These are phyloP conservation scores for Brachionus paranguensis DNA, from an alignment of 1,140 invertebrate species.

Conservation along the genomic window DNA sequence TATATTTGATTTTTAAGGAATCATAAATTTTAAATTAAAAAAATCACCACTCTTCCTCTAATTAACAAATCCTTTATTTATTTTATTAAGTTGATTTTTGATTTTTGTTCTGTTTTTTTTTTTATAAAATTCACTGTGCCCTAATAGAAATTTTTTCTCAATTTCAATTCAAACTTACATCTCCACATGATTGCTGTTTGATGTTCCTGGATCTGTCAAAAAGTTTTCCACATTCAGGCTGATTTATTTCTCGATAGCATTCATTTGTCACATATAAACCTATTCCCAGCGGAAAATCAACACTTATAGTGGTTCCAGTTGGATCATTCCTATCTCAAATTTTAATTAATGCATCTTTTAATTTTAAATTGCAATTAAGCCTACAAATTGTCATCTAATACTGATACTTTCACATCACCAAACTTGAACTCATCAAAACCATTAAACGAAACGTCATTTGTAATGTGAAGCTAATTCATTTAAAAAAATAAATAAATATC, in stretches of 20 bases:
- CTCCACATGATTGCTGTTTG: constrained; percentile 12
- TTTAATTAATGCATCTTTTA: background rate
- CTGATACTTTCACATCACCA: constrained; percentile 17
- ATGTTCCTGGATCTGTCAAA: background rate
- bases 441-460: constrained; percentile 28
- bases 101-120: too few relatives aligned
- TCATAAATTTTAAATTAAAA: too few relatives aligned
- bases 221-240: constrained; percentile 9
- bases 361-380: background rate
- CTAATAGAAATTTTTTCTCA: background rate
- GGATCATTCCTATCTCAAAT: constrained; percentile 1
- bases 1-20: too few relatives aligned
- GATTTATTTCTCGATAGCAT: constrained; percentile 18
- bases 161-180: background rate
- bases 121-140: too few relatives aligned
- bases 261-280: constrained; percentile 31
- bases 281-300: constrained; percentile 26
- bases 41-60: too few relatives aligned
- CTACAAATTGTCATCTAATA: constrained; percentile 11
- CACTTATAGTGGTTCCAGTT: constrained; percentile 12
- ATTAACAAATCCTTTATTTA: background rate
- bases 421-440: constrained; percentile 38
- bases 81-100: background rate
- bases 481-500: background rate
- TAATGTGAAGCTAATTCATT: constrained; percentile 13